Evolutionary conservation across 2,113 vertebrate genomes (phyloP), one percentile per base, ranked within the genome.

Genomic region (Oostethus manadensis): DNA sequence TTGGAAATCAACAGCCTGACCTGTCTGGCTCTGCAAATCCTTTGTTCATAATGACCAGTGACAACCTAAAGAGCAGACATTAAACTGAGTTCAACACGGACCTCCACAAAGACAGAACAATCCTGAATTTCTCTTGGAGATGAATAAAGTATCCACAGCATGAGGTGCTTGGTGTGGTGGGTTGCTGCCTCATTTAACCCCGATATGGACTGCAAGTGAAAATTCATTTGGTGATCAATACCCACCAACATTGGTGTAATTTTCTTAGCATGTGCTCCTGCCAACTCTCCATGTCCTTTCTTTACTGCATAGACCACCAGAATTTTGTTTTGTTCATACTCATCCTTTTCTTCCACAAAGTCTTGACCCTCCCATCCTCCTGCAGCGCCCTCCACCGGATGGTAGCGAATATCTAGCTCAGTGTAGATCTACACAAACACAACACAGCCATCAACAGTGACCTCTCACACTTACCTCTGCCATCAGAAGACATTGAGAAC

Each of bases 321-420:
- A 33, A 33, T 0, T 44, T 10, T 29, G 11, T 6, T 38, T 9
- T 18, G 8, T 42, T 58, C 86, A 81, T 71, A 90, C 89, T 88
- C 78, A 49, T 89, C 84, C 0, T 46, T 40, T 23, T 89, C 79
- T 66, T 86, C 51, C 46, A 90, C 75, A 70, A 97, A 96, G 70
- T 95, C 94, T 0, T 86, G 85, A 70, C 89, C 91, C 40, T 79
- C 71, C 94, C 94, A 96, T 3, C 74, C 68, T 33, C 94, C 94
- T 3, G 82, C 90, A 47, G 91, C 78, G 18, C 92, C 92, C 64
- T 94, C 91, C 16, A 94, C 81, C 17, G 93, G 94, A 50, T 92
- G 90, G 65, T 93, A 98, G 16, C 87, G 85, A 62, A 97, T 83
- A 47, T 96, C 94, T 87, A 98, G 70, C 78, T 97, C 94, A 4